Percentiles rank a stretch among this genome's conserved stretches.
These are phyloP conservation scores for Lasioglossum morio DNA, from an alignment of 2,888 invertebrate genomes.

Conservation along the genomic window DNA sequence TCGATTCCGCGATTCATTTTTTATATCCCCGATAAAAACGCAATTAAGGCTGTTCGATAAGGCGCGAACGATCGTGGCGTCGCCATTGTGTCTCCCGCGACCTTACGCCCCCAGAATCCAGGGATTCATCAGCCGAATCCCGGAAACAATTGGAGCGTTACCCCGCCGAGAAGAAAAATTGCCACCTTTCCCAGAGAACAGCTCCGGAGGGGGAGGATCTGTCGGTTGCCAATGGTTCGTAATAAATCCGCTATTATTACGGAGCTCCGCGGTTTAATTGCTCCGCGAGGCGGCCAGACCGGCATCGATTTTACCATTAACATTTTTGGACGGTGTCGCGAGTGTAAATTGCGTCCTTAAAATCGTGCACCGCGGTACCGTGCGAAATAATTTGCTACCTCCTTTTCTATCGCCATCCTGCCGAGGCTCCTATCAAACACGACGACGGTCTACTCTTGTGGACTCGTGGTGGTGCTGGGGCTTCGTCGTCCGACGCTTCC, in stretches of 20 bases:
- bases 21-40: slow-evolving; percentile 80
- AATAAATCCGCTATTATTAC: slow-evolving; percentile 58
- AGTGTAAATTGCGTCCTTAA: not conserved
- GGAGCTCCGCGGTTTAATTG: slow-evolving; percentile 43
- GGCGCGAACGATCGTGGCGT: slow-evolving; percentile 69
- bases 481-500: not conserved
- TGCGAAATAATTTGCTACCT: not conserved
- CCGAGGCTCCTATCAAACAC: not conserved
- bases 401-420: not conserved
- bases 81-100: slow-evolving; percentile 58
- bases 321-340: slow-evolving; percentile 42
- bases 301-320: slow-evolving; percentile 55
- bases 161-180: slow-evolving; percentile 48
- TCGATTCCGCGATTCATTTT: slow-evolving; percentile 78
- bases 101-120: slow-evolving; percentile 40
- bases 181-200: slow-evolving; percentile 21
- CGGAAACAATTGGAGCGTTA: slow-evolving; percentile 64
- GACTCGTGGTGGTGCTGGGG: not conserved
- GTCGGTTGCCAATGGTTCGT: slow-evolving; percentile 48
- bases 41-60: slow-evolving; percentile 81
- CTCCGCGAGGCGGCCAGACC: slow-evolving; percentile 25
- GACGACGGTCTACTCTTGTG: not conserved
- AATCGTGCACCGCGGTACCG: slow-evolving; percentile 14
- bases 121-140: slow-evolving; percentile 41
- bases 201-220: slow-evolving; percentile 24